phyloP scores from a whole-genome alignment of 2,888 invertebrate species.

The Oscheius myriophilus region DNA sequence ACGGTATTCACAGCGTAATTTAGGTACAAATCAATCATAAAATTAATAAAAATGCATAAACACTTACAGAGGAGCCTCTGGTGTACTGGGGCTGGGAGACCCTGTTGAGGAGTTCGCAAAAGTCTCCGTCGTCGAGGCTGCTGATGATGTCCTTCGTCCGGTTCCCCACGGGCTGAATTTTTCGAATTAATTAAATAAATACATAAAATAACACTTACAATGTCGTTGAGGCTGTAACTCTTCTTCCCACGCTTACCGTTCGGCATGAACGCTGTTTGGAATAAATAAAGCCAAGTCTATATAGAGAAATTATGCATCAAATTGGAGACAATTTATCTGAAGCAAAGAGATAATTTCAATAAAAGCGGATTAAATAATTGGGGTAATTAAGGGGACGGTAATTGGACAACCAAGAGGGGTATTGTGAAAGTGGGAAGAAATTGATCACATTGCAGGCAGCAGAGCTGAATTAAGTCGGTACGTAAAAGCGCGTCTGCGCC shows the following conservation, averaged over 20 bases:
- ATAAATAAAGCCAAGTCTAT: neutral
- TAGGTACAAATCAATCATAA: no score
- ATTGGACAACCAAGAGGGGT: no score
- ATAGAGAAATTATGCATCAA: neutral
- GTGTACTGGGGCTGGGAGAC: constrained; percentile 13
- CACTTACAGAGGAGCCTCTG: neutral
- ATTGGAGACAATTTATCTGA: neutral
- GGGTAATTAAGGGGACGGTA: no score
- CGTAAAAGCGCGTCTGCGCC: no score
- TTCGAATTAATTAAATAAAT: neutral
- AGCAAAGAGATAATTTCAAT: no score
- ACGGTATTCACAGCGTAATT: no score
- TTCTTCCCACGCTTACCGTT: constrained; percentile 25
- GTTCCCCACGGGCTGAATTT: constrained; percentile 25
- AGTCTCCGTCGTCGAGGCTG: constrained; percentile 8
- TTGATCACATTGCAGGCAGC: no score
- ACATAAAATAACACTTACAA: constrained; percentile 20
- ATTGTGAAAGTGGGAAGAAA: no score
- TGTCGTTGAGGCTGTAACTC: constrained; percentile 29
- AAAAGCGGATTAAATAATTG: no score
- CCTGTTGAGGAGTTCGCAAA: constrained; percentile 10
- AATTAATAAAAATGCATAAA: neutral
- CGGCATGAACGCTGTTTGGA: constrained; percentile 12
- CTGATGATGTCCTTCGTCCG: neutral
- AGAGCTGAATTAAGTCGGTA: no score